Evolutionary conservation across 2,797 vertebrate genomes (phyloP), one percentile per base, ranked within the genome.

Genomic region (Streptopelia turtur): DNA sequence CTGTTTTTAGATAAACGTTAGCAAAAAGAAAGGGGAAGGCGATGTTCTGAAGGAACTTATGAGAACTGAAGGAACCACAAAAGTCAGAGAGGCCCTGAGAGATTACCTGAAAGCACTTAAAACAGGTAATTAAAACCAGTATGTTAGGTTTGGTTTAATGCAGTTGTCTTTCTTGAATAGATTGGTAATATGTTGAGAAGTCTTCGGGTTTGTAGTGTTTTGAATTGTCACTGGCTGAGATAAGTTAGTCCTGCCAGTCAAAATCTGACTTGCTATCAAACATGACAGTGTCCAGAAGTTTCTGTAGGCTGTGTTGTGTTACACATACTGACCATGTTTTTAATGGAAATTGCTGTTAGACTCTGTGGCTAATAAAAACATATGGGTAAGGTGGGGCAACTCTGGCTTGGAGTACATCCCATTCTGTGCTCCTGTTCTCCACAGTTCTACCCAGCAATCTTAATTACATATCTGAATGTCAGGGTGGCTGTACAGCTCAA

Each of bases 11-110:
- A 97, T 97, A 91, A 98, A 97, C 1, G 28, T 97, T 68, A 98
- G 96, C 97, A 97, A 98, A 95, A 98, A 97, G 95, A 98, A 97
- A 71, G 97, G 98, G 75, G 97, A 97, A 85, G 95, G 97, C 4
- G 96, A 97, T 76, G 83, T 81, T 75, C 86, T 97, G 77, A 97
- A 98, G 92, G 97, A 98, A 30, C 97, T 98, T 30, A 97, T 97
- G 97, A 97, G 94, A 93, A 97, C 96, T 47, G 93, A 96, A 94
- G 97, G 97, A 87, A 69, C 95, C 30, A 33, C 87, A 23, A 97
- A 96, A 87, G 97, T 97, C 92, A 97, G 96, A 88, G 97, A 97
- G 87, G 97, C 97, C 89, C 92, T 98, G 64, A 96, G 95, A 93
- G 96, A 97, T 74, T 97, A 97, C 83, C 93, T 98, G 90, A 97